Percentiles rank a stretch among this genome's conserved stretches.
phyloP scores from a whole-genome alignment of 2,888 invertebrate genomes.

The Agrochola macilenta region DNA sequence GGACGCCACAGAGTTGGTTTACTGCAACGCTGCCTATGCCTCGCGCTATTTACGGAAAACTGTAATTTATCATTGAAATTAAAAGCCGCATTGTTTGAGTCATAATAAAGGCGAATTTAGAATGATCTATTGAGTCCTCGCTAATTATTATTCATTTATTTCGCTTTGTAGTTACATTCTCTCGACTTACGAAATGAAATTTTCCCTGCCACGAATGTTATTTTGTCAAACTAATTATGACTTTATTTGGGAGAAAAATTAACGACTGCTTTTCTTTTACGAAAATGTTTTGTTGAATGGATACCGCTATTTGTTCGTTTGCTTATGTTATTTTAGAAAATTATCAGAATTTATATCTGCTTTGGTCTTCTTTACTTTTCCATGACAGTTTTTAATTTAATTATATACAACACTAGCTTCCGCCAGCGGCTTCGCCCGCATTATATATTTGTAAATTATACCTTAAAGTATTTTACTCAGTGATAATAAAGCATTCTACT shows the following conservation, averaged over 20 bases:
- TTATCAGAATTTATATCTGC: background rate
- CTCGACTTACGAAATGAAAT: slow-evolving; percentile 47
- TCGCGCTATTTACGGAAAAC: slow-evolving; percentile 72
- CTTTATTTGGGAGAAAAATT: slow-evolving; percentile 32
- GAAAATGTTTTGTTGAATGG: background rate
- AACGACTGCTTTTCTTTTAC: background rate
- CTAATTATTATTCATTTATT: slow-evolving; percentile 68
- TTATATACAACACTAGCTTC: too few relatives aligned
- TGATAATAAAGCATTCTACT: too few relatives aligned
- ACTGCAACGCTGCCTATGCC: slow-evolving; percentile 20
- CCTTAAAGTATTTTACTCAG: too few relatives aligned
- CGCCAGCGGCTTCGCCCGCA: too few relatives aligned
- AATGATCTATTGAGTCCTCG: slow-evolving; percentile 67
- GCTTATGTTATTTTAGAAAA: background rate
- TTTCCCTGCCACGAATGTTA: slow-evolving; percentile 35
- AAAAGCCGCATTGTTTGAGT: slow-evolving; percentile 76
- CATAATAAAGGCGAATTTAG: slow-evolving; percentile 69
- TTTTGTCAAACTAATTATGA: slow-evolving; percentile 57
- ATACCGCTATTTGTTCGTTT: background rate
- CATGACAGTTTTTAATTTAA: background rate
- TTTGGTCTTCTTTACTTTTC: background rate
- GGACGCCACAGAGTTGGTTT: slow-evolving; percentile 22
- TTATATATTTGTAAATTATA: too few relatives aligned
- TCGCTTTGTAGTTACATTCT: slow-evolving; percentile 58
- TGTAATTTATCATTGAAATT: slow-evolving; percentile 84